phyloP scores from a whole-genome alignment of 2,888 invertebrate genomes.

The Cephus rjabovi region DNA sequence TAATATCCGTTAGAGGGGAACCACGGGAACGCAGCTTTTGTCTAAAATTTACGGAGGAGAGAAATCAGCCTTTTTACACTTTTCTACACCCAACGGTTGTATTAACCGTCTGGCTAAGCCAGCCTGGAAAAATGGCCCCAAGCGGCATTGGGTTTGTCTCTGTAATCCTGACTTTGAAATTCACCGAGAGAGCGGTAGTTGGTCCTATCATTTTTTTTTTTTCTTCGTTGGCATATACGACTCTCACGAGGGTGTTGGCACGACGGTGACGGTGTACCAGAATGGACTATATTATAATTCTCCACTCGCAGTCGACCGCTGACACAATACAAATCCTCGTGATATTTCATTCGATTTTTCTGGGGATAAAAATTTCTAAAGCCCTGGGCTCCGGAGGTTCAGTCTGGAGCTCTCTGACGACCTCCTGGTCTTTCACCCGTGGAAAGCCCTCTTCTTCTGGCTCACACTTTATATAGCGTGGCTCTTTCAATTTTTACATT shows the following conservation, averaged over 20 bases:
- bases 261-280: background rate
- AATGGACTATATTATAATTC: background rate
- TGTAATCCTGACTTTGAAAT: background rate
- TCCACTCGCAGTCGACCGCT: background rate
- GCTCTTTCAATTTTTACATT: constrained; percentile 36
- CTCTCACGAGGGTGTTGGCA: background rate
- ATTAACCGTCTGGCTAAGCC: background rate
- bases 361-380: background rate
- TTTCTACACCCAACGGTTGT: background rate
- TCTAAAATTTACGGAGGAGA: no score
- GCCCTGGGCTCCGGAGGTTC: background rate
- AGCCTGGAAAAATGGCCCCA: background rate
- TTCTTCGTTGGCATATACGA: background rate
- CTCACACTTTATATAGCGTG: constrained; percentile 26
- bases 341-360: background rate
- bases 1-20: background rate
- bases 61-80: background rate
- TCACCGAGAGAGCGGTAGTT: background rate
- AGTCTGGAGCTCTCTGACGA: background rate
- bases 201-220: background rate
- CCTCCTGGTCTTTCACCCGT: background rate
- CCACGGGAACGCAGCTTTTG: no score
- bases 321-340: background rate
- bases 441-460: constrained; percentile 6
- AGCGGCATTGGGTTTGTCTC: background rate